Evolutionary conservation across 1,140 invertebrate genomes (phyloP).

Genomic region (Brachionus paranguensis): DNA sequence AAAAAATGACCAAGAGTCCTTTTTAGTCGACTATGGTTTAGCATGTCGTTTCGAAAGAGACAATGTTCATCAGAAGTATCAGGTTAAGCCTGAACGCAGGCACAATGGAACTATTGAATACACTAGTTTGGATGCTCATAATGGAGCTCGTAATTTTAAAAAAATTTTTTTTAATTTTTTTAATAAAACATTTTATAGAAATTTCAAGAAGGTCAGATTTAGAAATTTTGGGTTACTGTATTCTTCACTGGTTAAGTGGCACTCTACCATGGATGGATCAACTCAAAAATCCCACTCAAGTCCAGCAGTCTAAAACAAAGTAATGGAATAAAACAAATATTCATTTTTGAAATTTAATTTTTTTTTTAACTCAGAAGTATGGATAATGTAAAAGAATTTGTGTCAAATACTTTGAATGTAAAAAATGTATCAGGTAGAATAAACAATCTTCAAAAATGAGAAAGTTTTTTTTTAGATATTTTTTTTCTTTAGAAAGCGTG

Average conservation of each 20-base stretch:
- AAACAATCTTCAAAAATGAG: neutral
- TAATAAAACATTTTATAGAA: neutral
- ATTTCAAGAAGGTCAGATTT: conserved; percentile 31
- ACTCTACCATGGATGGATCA: conserved; percentile 31
- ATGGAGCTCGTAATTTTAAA: conserved; percentile 23
- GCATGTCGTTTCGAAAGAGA: neutral
- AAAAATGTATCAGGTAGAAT: conserved; percentile 32
- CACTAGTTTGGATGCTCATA: conserved; percentile 33
- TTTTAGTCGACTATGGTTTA: conserved; percentile 38
- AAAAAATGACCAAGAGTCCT: neutral
- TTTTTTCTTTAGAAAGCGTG: neutral
- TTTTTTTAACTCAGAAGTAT: neutral
- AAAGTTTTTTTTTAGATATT: neutral
- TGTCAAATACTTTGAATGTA: conserved; percentile 3
- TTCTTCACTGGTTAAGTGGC: conserved; percentile 33
- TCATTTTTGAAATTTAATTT: neutral
- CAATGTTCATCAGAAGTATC: conserved; percentile 30
- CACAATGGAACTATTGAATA: conserved; percentile 40
- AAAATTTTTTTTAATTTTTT: neutral
- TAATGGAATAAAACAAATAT: neutral
- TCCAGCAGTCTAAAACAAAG: conserved; percentile 32
- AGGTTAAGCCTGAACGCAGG: conserved; percentile 11
- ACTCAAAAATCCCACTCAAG: conserved; percentile 23
- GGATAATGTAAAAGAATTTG: conserved; percentile 22
- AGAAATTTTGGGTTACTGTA: conserved; percentile 33